phyloP scores from a whole-genome alignment of 1,140 invertebrate genomes.

The Drosophila ogumai region DNA sequence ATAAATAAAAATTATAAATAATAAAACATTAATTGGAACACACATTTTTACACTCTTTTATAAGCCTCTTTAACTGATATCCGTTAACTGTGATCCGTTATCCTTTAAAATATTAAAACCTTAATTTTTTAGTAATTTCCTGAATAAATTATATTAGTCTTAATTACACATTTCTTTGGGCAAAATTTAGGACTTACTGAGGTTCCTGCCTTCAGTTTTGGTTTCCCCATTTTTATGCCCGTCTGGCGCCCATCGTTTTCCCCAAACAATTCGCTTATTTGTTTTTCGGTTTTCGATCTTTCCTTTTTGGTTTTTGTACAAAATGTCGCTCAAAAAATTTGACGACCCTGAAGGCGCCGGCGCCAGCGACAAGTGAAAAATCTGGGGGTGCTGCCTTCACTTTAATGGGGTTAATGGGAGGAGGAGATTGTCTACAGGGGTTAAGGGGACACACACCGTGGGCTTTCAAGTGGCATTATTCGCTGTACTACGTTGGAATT shows the following conservation, averaged over 20 bases:
- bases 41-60: too few species aligned
- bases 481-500: slow-evolving; percentile 25
- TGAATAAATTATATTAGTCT: too few species aligned
- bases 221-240: slow-evolving; percentile 57
- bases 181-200: background rate
- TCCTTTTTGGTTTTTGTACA: slow-evolving; percentile 22
- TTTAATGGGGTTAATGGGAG: slow-evolving; percentile 7
- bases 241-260: slow-evolving; percentile 70
- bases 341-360: slow-evolving; percentile 65
- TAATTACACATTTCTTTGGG: too few species aligned
- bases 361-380: slow-evolving; percentile 59
- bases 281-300: slow-evolving; percentile 10
- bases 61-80: too few species aligned
- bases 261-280: slow-evolving; percentile 33
- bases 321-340: slow-evolving; percentile 65
- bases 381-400: background rate
- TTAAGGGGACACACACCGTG: slow-evolving; percentile 14
- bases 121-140: too few species aligned
- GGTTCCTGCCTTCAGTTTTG: slow-evolving; percentile 12
- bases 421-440: background rate
- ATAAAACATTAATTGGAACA: too few species aligned
- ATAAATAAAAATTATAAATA: too few species aligned
- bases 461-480: slow-evolving; percentile 42
- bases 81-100: too few species aligned
- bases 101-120: too few species aligned